Conservation (phyloP, 2,113 vertebrate species). For the Phylloscopus trochilus region DNA sequence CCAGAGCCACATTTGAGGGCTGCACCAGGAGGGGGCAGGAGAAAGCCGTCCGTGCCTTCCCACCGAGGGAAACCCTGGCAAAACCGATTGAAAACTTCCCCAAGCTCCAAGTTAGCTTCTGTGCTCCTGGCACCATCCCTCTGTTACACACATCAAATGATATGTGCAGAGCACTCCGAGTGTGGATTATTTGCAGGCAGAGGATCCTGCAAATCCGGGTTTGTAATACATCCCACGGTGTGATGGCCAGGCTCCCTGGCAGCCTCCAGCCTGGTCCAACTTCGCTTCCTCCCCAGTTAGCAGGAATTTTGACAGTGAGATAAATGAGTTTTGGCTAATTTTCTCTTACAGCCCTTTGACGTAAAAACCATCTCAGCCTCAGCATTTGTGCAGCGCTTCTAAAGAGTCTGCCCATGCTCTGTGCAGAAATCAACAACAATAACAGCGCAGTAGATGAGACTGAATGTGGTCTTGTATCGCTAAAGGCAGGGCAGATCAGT, state of each 20-base stretch:
- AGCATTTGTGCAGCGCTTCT: neutral
- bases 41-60: conserved; percentile 37
- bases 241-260: neutral
- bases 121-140: conserved; percentile 44
- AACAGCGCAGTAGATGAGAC: neutral
- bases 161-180: neutral
- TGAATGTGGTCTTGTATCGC: neutral
- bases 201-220: conserved; percentile 47
- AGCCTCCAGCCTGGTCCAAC: neutral
- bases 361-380: neutral
- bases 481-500: neutral
- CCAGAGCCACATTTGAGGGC: conserved; percentile 3
- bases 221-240: neutral
- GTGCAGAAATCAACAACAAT: neutral
- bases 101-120: conserved; percentile 43
- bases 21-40: conserved; percentile 69
- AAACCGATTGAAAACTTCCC: conserved; percentile 29
- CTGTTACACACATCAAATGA: conserved; percentile 31
- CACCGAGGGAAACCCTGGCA: conserved; percentile 22
- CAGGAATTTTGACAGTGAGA: conserved; percentile 7
- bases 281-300: neutral
- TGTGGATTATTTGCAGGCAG: conserved; percentile 27
- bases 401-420: neutral
- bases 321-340: conserved; percentile 29
- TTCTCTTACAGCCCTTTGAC: neutral